Base-by-base conservation (phyloP, 2,888 invertebrate genomes). In the Psylliodes chrysocephalus region DNA sequence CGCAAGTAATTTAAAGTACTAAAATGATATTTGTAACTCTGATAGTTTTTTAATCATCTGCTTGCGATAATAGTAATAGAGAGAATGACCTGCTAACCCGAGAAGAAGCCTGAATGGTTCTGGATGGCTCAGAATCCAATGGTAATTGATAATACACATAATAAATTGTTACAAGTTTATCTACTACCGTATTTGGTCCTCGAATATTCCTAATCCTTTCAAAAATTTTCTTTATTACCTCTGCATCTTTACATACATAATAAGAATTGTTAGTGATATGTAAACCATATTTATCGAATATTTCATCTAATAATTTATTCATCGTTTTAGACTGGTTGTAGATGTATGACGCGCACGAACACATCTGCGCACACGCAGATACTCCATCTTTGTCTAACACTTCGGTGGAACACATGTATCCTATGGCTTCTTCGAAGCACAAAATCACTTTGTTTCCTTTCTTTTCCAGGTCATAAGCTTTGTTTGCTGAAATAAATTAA, bases 381-480 rank as follows among this genome's bases (percentile, higher is more conserved):
- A 99, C 88, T 0, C 99, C 99, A 83, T 99, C 99, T 80, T 99
- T 99, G 80, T 99, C 99, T 1, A 96, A 85, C 2, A 98, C 95
- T 3, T 84, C 84, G 1, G 89, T 86, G n/a, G 92, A 91, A 78
- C 94, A 93, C 98, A 99, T 98, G 79, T 94, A 98, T 0, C 98
- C 99, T 78, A 99, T 98, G 0, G 98, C 98, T 83, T 99, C 99
- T 81, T 99, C 99, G 82, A 93, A 99, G 0, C 97, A 96, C 82
- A 98, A 96, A 55, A 99, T 81, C 0, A 97, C 93, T 7, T 85
- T 82, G 75, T 94, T 93, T 19, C 90, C 92, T 59, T 90, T 82
- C 60, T 88, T 84, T 30, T 90, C 82, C 56, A 96, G 82, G 3
- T 95, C 88, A 22, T 90, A 84, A 0, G 93, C 87, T 75, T 88